Conservation (phyloP, 2,113 vertebrate species). For the Aptenodytes patagonicus region DNA sequence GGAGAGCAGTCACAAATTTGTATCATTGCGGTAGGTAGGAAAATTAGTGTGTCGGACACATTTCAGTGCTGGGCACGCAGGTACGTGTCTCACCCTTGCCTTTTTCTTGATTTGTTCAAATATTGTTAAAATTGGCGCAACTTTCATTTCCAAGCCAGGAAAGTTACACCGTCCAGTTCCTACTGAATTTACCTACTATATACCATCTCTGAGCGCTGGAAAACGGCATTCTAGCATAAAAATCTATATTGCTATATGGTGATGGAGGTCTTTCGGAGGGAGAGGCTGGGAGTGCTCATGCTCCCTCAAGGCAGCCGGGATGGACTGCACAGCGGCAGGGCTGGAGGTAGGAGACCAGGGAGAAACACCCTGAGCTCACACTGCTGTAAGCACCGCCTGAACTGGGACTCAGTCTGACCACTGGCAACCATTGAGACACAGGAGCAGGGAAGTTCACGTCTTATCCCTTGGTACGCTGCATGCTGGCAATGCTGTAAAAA, state of each 20-base stretch:
- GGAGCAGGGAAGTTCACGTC: background rate
- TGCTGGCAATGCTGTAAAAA: background rate
- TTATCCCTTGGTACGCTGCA: rapidly evolving
- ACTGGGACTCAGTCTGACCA: background rate
- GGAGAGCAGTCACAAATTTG: background rate
- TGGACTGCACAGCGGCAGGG: background rate
- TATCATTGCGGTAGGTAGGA: background rate
- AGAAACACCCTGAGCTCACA: rapidly evolving
- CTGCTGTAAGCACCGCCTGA: rapidly evolving
- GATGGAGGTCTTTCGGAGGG: background rate
- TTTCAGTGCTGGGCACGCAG: background rate
- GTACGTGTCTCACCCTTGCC: background rate
- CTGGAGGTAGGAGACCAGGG: background rate
- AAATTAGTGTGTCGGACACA: background rate
- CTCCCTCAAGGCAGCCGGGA: background rate
- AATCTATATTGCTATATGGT: background rate
- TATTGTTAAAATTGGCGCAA: background rate
- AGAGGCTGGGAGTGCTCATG: too few species aligned
- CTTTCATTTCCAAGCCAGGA: background rate
- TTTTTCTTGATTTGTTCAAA: background rate
- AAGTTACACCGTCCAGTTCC: background rate
- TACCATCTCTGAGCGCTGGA: background rate
- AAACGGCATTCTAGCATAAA: background rate
- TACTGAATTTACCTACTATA: background rate
- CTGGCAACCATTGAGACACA: background rate